Base-by-base conservation (phyloP, 2,888 invertebrate species). In the Chymomyza caudatula region DNA sequence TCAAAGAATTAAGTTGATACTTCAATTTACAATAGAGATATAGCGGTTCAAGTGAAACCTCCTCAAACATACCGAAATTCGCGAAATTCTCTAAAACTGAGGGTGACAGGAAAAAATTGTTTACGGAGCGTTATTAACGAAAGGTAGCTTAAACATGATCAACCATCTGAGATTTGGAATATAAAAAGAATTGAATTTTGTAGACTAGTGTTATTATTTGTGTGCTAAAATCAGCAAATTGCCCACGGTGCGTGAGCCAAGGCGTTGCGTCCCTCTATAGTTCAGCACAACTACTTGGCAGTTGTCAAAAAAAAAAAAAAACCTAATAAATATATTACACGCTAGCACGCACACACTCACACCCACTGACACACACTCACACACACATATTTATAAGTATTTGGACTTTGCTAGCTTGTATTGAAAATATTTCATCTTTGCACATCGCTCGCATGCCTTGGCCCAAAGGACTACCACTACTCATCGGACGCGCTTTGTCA, bases 381-480 rank as follows among this genome's bases (percentile, higher is more conserved):
- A 1, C 29, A 37, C 11, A 4, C 8, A 37, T 37, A 37, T 37
- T 37, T 37, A 37, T 37, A 37, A 37, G 29, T 37, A 37, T 37
- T 37, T 37, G 29, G 29, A 37, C 29, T 37, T 37, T 37, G 29
- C 29, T 37, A 37, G 29, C 29, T 25, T 52, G 65, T 66, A 74
- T 74, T 65, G 66, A 53, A 71, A 76, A 73, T 66, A 72, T 78
- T 78, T 80, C 78, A 80, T 73, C 67, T 74, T 59, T 62, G 57
- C 67, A 60, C 73, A 83, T 83, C 57, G 72, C 78, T 65, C 17
- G 44, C 5, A 15, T 47, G 70, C 77, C 82, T 67, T 65, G 62
- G 44, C 22, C 60, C 60, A 17, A 20, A 22, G 13, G 42, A 17
- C 53, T 51, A 37, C 29, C 59, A 52, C 52, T 64, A 51, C 53